Conservation (phyloP, 2,113 vertebrate genomes). For the Malurus melanocephalus region DNA sequence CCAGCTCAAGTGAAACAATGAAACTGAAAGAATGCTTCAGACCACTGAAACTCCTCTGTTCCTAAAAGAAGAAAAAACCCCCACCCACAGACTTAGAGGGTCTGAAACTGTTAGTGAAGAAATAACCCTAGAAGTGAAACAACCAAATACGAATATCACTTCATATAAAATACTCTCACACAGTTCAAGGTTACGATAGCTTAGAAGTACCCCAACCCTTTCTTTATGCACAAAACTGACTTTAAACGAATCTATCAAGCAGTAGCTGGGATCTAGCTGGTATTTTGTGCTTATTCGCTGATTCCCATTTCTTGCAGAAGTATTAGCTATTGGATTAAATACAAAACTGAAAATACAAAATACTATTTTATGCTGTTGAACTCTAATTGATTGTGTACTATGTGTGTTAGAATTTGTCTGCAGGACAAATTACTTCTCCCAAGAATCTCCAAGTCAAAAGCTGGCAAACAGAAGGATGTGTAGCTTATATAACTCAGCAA, state of each 20-base stretch:
- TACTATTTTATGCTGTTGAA: neutral
- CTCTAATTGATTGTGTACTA: neutral
- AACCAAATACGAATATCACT: neutral
- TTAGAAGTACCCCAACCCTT: neutral
- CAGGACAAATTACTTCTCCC: neutral
- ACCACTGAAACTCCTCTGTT: neutral
- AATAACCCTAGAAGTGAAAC: neutral
- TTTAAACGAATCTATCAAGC: neutral
- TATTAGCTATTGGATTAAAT: neutral
- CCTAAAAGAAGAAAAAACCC: neutral
- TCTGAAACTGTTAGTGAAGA: neutral
- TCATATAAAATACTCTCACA: neutral
- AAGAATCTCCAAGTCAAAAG: neutral
- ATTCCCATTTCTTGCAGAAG: neutral
- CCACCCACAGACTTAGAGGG: neutral
- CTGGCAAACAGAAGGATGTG: neutral
- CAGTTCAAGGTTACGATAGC: neutral
- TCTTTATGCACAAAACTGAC: neutral
- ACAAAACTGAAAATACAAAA: neutral
- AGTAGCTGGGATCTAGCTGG: neutral
- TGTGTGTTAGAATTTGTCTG: neutral
- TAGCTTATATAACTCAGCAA: neutral
- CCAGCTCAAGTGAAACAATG: neutral
- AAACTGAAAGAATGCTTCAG: conserved; percentile 11
- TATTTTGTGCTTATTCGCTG: neutral